Evolutionary conservation across 2,797 vertebrate genomes (phyloP).

Genomic region (Labeo calbasu): DNA sequence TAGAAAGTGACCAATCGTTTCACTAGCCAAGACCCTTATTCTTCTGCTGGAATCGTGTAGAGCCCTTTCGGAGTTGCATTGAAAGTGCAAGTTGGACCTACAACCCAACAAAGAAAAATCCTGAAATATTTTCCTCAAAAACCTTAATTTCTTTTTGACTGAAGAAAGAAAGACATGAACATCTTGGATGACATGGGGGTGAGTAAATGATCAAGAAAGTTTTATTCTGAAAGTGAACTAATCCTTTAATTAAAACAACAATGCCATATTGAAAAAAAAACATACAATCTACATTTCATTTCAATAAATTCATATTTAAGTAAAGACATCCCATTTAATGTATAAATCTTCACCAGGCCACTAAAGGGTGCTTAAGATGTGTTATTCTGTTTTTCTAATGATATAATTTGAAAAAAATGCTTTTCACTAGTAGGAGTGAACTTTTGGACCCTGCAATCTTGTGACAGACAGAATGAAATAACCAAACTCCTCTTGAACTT

Average conservation of each 20-base stretch:
- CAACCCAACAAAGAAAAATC: too few relatives aligned
- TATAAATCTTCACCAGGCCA: not conserved
- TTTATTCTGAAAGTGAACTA: too few relatives aligned
- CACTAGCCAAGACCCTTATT: too few relatives aligned
- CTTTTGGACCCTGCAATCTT: not conserved
- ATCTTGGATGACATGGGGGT: too few relatives aligned
- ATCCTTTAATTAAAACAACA: not conserved
- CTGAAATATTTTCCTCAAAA: too few relatives aligned
- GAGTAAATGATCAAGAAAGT: too few relatives aligned
- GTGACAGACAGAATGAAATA: not conserved
- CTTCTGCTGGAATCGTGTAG: too few relatives aligned
- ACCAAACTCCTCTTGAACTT: not conserved
- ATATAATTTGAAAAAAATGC: not conserved
- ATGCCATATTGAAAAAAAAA: slow-evolving; percentile 1
- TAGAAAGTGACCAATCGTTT: too few relatives aligned
- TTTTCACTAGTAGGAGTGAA: not conserved
- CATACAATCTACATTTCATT: not conserved
- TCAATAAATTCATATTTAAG: not conserved
- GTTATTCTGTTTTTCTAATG: not conserved
- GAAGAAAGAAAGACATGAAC: too few relatives aligned
- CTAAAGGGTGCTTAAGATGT: not conserved
- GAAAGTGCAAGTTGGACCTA: too few relatives aligned
- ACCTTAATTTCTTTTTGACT: too few relatives aligned
- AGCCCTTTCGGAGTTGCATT: too few relatives aligned
- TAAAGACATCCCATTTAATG: not conserved